phyloP scores from a whole-genome alignment of 2,797 vertebrate species.

The Xenentodon cancila region DNA sequence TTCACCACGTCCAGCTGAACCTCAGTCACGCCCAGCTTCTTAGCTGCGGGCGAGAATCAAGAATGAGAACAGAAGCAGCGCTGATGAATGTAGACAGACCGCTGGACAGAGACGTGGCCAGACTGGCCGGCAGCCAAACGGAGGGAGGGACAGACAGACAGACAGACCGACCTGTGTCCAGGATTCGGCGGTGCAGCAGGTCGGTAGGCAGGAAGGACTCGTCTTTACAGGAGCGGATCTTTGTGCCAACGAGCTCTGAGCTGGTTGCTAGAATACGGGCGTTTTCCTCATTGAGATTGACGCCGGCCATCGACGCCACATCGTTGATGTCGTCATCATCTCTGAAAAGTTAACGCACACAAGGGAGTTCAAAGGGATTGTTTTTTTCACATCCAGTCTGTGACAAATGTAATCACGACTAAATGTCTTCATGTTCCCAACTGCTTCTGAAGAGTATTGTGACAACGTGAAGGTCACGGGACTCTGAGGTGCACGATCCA shows the following conservation, averaged over 20 bases:
- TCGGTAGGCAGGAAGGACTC: slow-evolving; percentile 83
- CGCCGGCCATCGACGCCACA: slow-evolving; percentile 86
- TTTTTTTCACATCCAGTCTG: too few species aligned
- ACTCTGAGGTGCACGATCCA: too few species aligned
- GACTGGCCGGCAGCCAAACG: too few species aligned
- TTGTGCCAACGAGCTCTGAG: slow-evolving; percentile 84
- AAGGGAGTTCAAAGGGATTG: neutral
- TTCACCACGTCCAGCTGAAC: slow-evolving; percentile 84
- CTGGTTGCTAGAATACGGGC: slow-evolving; percentile 84
- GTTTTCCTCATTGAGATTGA: slow-evolving; percentile 86
- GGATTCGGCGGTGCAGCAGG: slow-evolving; percentile 82
- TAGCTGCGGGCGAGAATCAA: slow-evolving; percentile 62
- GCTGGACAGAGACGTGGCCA: too few species aligned
- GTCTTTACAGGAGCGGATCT: slow-evolving; percentile 86
- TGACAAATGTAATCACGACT: too few species aligned
- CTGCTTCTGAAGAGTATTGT: too few species aligned
- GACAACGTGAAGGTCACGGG: too few species aligned
- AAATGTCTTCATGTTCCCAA: too few species aligned
- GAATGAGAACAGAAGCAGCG: neutral
- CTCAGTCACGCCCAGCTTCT: slow-evolving; percentile 83
- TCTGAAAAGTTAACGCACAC: slow-evolving; percentile 53
- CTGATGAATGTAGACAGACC: neutral
- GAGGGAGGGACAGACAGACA: neutral
- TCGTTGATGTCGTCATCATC: slow-evolving; percentile 89
- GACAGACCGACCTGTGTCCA: slow-evolving; percentile 76